Evolutionary conservation across 2,888 invertebrate genomes (phyloP).

Genomic region (Aproaerema taeniolella): DNA sequence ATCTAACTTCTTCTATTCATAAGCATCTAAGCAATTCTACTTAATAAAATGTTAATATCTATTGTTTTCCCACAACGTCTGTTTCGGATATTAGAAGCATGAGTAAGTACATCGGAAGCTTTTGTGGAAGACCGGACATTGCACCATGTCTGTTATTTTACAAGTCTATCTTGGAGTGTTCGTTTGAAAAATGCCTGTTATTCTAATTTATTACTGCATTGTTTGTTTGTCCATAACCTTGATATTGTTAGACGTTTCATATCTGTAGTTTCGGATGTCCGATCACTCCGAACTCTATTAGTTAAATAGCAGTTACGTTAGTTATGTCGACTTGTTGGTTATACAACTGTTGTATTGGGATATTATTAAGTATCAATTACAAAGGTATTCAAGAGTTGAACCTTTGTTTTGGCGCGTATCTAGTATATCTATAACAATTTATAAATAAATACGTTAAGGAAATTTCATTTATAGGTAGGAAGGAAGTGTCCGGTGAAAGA

Average conservation of each 20-base stretch:
- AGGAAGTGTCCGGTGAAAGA: conserved; percentile 3
- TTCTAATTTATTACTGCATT: conserved; percentile 16
- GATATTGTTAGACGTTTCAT: conserved; percentile 3
- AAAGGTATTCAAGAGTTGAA: no score
- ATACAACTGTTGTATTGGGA: no score
- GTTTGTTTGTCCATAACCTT: conserved; percentile 15
- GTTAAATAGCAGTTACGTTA: no score
- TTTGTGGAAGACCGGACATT: conserved; percentile 12
- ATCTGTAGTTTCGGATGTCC: not conserved
- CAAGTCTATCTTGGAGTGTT: not conserved
- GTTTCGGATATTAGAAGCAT: conserved; percentile 3
- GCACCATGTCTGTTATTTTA: conserved; percentile 14
- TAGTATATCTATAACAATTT: no score
- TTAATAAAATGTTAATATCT: conserved; percentile 6
- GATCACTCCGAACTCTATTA: no score
- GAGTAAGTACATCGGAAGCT: conserved; percentile 17
- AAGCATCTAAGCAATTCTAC: not conserved
- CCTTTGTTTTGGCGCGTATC: no score
- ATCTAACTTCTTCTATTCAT: conserved; percentile 1
- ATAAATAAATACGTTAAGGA: no score
- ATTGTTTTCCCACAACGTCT: conserved; percentile 6
- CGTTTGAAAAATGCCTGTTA: conserved; percentile 3
- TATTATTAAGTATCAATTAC: no score
- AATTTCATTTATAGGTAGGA: no score
- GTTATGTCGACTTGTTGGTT: no score